Evolutionary conservation across 2,888 invertebrate genomes (phyloP).

Genomic region (Argyra leucocephala): DNA sequence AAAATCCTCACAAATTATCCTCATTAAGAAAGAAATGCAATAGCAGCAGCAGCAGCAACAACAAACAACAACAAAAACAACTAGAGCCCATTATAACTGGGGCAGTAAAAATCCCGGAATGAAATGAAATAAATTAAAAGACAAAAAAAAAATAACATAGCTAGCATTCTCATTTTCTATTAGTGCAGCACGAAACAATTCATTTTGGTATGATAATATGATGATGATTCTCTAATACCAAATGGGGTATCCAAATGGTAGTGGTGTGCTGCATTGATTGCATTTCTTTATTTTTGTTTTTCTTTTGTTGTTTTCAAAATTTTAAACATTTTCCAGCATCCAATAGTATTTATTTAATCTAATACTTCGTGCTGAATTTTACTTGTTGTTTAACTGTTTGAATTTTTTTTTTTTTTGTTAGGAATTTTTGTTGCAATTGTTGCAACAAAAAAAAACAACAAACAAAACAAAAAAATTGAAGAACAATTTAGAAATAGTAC

Average conservation of each 20-base stretch:
- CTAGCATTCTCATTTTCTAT: not conserved
- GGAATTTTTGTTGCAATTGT: too few relatives aligned
- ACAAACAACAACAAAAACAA: not conserved
- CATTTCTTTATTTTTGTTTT: not conserved
- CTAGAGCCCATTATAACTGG: not conserved
- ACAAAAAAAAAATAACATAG: not conserved
- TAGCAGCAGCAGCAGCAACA: not conserved
- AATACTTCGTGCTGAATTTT: not conserved
- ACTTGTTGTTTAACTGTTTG: too few relatives aligned
- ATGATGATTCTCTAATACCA: not conserved
- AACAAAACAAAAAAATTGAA: too few relatives aligned
- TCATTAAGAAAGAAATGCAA: not conserved
- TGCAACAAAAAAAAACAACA: too few relatives aligned
- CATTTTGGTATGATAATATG: constrained; percentile 3
- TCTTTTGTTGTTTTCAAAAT: not conserved
- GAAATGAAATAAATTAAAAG: not conserved
- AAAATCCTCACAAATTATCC: constrained; percentile 3
- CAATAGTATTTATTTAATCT: not conserved
- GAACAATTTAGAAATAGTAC: too few relatives aligned
- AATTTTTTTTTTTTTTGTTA: too few relatives aligned
- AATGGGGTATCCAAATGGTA: not conserved
- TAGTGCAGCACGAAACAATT: not conserved
- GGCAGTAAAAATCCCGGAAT: not conserved
- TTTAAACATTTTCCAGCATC: not conserved
- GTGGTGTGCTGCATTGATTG: not conserved